Base-by-base conservation (phyloP, 2,888 invertebrate genomes). In the Fragum fragum region DNA sequence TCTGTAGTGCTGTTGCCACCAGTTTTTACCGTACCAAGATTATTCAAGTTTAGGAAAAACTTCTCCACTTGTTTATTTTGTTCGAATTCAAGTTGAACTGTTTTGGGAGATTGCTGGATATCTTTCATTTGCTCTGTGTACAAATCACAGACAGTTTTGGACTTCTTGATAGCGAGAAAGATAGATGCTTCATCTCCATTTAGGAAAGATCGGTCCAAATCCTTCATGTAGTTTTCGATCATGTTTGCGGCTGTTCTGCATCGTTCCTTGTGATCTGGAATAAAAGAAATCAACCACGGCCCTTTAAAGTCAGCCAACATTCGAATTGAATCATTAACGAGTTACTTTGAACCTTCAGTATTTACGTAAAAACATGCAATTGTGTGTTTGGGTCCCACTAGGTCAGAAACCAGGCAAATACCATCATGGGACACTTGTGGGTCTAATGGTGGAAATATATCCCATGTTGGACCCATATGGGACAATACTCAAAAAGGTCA, bases 1-100 rank as follows among this genome's bases (percentile, higher is more conserved):
- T 68, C 76, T 18, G 74, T 70, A 32, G 71, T 61, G 29, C 61
- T 61, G 29, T 82, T 81, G 9, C 66, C 66, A 36, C 66, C 26
- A 1, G 73, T 59, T 52, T 77, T 81, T 59, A 85, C 59, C 23
- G 73, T 73, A 23, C 85, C 85, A 28, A 85, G 74, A 42, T 82
- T 82, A 16, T 69, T 69, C 55, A 76, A 36, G 21, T 69, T 80
- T 1, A 78, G 42, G 42, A 85, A 85, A 78, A 85, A 85, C 55
- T 82, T 85, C 23, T 75, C 80, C 16, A 85, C 79, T 9, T 69
- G 29, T 11, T 47, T 70, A 42, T 82, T 85, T 18, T 82, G 78
- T 18, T 63, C 32, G 36, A 85, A 85, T 11, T 79, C 47, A 2
- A 85, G 47, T 7, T 28, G 55, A 11, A 85, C 70, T 32, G 66